phyloP scores from a whole-genome alignment of 2,113 vertebrate species.

The human (Homo sapiens) region GRCh38 chr16:60819501-60820000 shows the following conservation, averaged over 20 bases:
- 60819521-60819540: neutral
- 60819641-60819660: neutral
- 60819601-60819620: neutral
- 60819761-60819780: neutral
- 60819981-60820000: constrained; percentile 89
- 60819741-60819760: neutral
- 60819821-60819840: constrained; percentile 50
- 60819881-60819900: constrained; percentile 84
- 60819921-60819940: constrained; percentile 82
- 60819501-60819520: neutral
- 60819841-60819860: constrained; percentile 53
- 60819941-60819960: constrained; percentile 85
- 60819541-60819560: neutral
- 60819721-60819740: neutral
- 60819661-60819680: neutral
- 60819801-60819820: neutral
- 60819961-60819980: constrained; percentile 85
- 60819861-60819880: constrained; percentile 76
- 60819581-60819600: neutral
- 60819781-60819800: neutral
- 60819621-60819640: neutral
- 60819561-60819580: neutral
- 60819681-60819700: neutral
- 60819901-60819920: constrained; percentile 79
- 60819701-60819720: neutral